Evolutionary conservation across 1,140 invertebrate species (phyloP), one percentile per base, ranked within the genome.

Genomic region (Saxidomus purpurata): DNA sequence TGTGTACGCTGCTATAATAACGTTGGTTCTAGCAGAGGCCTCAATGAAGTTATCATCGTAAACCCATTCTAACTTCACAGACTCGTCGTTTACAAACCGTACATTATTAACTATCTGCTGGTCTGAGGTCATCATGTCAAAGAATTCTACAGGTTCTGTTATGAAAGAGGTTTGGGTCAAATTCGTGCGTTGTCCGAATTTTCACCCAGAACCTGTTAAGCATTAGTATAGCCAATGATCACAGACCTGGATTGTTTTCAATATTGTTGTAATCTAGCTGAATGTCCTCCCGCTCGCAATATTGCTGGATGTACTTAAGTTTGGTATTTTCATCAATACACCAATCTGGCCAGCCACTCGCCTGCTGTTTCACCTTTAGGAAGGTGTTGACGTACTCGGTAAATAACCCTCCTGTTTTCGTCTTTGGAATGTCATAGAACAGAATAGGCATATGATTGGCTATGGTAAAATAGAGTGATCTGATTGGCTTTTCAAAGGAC

Each of bases 261-360:
- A 96, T 95, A 52, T 94, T 93, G 31, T 90, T 55, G 4, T n/a
- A 55, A 34, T 96, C 93, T 34, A 96, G 81, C 19, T 67, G 38
- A 49, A 96, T 88, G 22, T 93, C 94, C 91, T 96, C 94, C 13
- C 87, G 74, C 43, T 19, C 15, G 2, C 34, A 15, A 63, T 88
- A 88, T 13, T 49, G 22, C 8, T n/a, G 3, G 0, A 96, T 92
- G 84, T 96, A 96, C 91, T 69, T 67, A 9, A 43, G 17, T n/a
- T 49, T 55, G 47, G 86, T 79, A 28, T 1, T 19, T 0, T 90
- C 90, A 11, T 89, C 92, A 22, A 59, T 69, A 25, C 81, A 61
- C 40, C 86, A 77, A n/a, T 36, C 25, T 13, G 92, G 92, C 77
- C 90, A 92, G n/a, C 83, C 90, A 43, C 71, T 87, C 0, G 86